These are phyloP conservation scores for Pseudococcus jackbeardsleyi DNA, from an alignment of 2,888 invertebrate species.

Conservation along the genomic window DNA sequence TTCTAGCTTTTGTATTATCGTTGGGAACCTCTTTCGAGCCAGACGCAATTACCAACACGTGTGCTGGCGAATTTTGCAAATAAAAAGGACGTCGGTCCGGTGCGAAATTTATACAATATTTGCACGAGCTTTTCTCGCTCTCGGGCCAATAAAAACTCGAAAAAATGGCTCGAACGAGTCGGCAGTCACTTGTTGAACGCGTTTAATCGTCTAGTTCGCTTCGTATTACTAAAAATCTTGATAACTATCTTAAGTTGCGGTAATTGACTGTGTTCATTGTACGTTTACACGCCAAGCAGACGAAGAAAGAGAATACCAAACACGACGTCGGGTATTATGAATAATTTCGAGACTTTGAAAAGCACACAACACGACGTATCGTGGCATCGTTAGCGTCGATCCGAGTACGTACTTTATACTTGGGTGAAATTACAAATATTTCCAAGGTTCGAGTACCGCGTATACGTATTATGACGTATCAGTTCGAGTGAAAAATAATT, in stretches of 20 bases:
- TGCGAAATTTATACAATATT: neutral
- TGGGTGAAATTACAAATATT: neutral
- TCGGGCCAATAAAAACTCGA: neutral
- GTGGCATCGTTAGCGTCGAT: neutral
- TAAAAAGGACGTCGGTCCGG: neutral
- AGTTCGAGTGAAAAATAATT: neutral
- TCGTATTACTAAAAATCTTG: neutral
- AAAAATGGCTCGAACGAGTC: neutral
- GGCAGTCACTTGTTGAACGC: neutral
- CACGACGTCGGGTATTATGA: neutral
- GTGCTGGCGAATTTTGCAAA: neutral
- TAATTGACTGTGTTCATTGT: neutral
- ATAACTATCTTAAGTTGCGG: neutral
- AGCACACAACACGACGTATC: neutral
- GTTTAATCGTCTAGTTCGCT: neutral
- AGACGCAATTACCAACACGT: neutral
- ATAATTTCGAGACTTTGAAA: constrained; percentile 25
- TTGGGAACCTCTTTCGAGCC: neutral
- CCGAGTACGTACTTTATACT: neutral
- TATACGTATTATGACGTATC: constrained; percentile 8
- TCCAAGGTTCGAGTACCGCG: neutral
- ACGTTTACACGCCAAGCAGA: neutral
- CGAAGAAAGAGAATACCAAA: neutral
- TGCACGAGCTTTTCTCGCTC: neutral
- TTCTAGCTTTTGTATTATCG: neutral